A percentile compares a stretch with the other conserved stretches of the same genome.
phyloP scores from a whole-genome alignment of 2,113 vertebrate species.

The Argyrosomus japonicus region DNA sequence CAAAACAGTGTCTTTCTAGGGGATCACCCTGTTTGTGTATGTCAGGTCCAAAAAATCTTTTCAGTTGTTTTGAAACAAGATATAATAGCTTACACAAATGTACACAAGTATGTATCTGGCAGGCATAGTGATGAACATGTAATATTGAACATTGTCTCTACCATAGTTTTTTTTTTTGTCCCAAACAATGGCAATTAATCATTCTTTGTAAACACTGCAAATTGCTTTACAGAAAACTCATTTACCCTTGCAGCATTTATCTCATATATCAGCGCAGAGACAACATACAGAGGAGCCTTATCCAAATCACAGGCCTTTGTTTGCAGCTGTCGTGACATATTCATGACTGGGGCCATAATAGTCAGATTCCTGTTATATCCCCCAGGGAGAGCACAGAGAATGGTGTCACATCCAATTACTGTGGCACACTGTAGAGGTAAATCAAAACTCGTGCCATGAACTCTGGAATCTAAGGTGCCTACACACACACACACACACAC shows the following conservation, averaged over 20 bases:
- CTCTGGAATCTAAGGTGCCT: conserved; percentile 59
- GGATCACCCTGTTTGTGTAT: conserved; percentile 55
- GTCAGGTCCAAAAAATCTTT: conserved; percentile 62
- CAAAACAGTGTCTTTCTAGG: conserved; percentile 66
- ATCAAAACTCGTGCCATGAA: conserved; percentile 78
- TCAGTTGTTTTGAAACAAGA: conserved; percentile 55
- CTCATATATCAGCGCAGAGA: conserved; percentile 68
- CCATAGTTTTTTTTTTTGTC: conserved; percentile 1
- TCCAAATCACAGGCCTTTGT: conserved; percentile 78
- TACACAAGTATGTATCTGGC: conserved; percentile 51
- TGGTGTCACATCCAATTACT: conserved; percentile 84
- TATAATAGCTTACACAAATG: conserved; percentile 49
- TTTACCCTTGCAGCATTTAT: conserved; percentile 65
- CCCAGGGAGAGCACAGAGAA: conserved; percentile 76
- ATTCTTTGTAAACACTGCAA: conserved; percentile 68
- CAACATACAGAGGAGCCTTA: conserved; percentile 64
- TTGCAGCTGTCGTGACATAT: conserved; percentile 81
- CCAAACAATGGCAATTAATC: conserved; percentile 72
- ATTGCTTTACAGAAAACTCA: conserved; percentile 66
- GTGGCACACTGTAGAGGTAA: conserved; percentile 78
- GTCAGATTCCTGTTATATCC: conserved; percentile 80
- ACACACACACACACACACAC: conserved; percentile 31
- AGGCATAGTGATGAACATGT: conserved; percentile 39
- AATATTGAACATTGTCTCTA: conserved; percentile 37
- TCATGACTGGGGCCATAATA: conserved; percentile 83